Percentiles rank a stretch among this genome's conserved stretches.
These are phyloP conservation scores for Pollenia griseotomentosa DNA, from an alignment of 2,888 invertebrate genomes.

Conservation along the genomic window DNA sequence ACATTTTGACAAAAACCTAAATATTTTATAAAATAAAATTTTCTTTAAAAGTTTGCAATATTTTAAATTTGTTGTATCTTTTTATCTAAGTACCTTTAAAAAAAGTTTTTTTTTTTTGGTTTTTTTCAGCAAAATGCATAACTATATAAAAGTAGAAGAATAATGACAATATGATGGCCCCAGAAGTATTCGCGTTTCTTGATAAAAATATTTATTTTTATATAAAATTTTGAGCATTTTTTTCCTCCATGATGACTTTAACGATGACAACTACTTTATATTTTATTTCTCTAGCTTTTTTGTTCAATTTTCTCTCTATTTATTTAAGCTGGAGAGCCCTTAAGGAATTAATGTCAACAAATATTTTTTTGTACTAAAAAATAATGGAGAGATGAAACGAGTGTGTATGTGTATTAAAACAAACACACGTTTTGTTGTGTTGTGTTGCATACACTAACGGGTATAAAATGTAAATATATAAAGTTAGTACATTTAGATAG, in stretches of 20 bases:
- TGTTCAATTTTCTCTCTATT: constrained; percentile 13
- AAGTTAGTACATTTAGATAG: not conserved
- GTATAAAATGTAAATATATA: not conserved
- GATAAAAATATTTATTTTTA: constrained; percentile 10
- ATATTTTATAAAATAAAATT: too few relatives aligned
- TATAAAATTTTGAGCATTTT: constrained; percentile 13
- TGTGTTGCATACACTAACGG: not conserved
- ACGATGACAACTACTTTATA: constrained; percentile 57
- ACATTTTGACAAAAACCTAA: too few relatives aligned
- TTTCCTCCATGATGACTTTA: constrained; percentile 23
- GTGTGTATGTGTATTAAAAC: constrained; percentile 25
- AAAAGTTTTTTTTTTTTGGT: not conserved
- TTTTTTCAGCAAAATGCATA: not conserved
- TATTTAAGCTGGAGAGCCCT: constrained; percentile 58
- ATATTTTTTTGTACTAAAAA: constrained; percentile 8
- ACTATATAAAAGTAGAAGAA: not conserved
- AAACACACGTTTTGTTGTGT: not conserved
- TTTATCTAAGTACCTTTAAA: too few relatives aligned
- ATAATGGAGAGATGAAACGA: not conserved
- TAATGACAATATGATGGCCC: constrained; percentile 35
- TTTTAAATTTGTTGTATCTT: too few relatives aligned
- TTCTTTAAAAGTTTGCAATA: too few relatives aligned
- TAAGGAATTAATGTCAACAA: constrained; percentile 69
- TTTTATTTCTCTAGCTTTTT: constrained; percentile 18
- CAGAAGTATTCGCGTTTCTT: constrained; percentile 38